These are phyloP conservation scores for Danio rerio DNA, from an alignment of 2,113 vertebrate genomes.

Conservation along the genomic window GRCz12tu NC_133176.1:57310001-57310500, in stretches of 20 bases:
- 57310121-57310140: background rate
- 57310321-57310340: background rate
- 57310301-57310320: background rate
- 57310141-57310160: too few species aligned
- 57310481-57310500: too few species aligned
- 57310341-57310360: too few species aligned
- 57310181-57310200: background rate
- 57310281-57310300: background rate
- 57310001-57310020: background rate
- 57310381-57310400: too few species aligned
- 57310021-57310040: background rate
- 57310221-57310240: background rate
- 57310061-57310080: background rate
- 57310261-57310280: too few species aligned
- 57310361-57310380: too few species aligned
- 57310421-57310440: too few species aligned
- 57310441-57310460: too few species aligned
- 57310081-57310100: slow-evolving; percentile 8
- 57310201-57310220: background rate
- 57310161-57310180: too few species aligned
- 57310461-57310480: background rate
- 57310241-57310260: background rate
- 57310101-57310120: background rate
- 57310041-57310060: slow-evolving; percentile 7
- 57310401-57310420: too few species aligned